Base-by-base conservation (phyloP, 2,797 vertebrate species). In the Coregonus ussuriensis region DNA sequence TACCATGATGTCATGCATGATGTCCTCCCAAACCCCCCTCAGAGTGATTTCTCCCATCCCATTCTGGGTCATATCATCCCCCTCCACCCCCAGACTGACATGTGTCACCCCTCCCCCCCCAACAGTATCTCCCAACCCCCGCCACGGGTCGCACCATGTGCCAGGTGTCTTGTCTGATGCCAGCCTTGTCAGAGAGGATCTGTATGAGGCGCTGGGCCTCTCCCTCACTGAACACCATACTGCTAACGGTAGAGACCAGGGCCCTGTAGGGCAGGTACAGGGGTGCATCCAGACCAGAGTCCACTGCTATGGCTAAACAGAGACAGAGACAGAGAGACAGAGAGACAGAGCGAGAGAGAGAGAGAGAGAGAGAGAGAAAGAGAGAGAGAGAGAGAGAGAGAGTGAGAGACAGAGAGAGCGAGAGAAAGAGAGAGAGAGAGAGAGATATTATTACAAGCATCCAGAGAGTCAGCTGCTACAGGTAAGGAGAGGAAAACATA, bases 171-270 rank as follows among this genome's bases (percentile, higher is more conserved):
- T 98, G 97, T 78, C 95, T 79, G 47, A 96, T 89, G 74, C 96
- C 96, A 0, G 93, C 89, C 89, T 97, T 98, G 84, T 98, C 96
- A 0, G 96, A 95, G 63, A 99, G 94, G 88, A 99, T 96, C 91
- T 99, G 96, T 0, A 98, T 97, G 84, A 99, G 96, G 75, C 90
- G 93, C 77, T 97, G 96, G 41, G 96, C 95, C 85, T 99, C 97
- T 1, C 94, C 94, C 84, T 98, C 96, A 0, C 88, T 98, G 91
- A 99, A 97, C 56, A 93, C 93, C 96, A 96, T 98, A 91, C 90
- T 96, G 80, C 93, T 95, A 78, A 99, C 75, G 0, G 95, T 95
- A 79, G 97, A 97, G 74, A 96, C 90, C 6, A 99, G 92, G 0
- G 96, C 92, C 91, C 97, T 97, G 90, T 96, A 99, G 62, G 98